phyloP scores from a whole-genome alignment of 2,888 invertebrate genomes.

The Caenorhabditis sp. region DNA sequence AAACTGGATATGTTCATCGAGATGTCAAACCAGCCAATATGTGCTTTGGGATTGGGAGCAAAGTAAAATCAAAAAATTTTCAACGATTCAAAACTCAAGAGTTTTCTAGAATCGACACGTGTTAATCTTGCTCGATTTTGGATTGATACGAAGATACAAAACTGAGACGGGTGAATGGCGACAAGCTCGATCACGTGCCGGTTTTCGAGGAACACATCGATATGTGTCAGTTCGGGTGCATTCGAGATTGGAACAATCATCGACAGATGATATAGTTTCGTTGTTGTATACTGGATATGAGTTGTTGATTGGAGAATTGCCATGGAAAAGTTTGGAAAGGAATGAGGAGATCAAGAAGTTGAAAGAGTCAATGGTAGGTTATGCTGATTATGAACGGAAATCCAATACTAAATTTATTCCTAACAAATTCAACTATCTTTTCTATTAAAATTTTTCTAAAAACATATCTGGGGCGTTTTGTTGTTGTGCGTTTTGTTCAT shows the following conservation, averaged over 20 bases:
- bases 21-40: conserved; percentile 63
- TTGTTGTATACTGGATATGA: conserved; percentile 42
- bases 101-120: conserved; percentile 46
- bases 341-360: conserved; percentile 46
- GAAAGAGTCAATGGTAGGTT: conserved; percentile 48
- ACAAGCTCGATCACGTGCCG: conserved; percentile 37
- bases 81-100: too few species aligned
- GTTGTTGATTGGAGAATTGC: conserved; percentile 29
- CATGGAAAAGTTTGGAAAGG: conserved; percentile 38
- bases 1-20: conserved; percentile 56
- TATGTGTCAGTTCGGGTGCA: conserved; percentile 59
- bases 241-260: conserved; percentile 36
- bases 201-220: conserved; percentile 58
- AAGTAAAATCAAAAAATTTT: conserved; percentile 12
- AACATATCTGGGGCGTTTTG: too few species aligned
- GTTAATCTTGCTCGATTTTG: conserved; percentile 55
- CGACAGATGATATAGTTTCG: conserved; percentile 51
- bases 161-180: conserved; percentile 44
- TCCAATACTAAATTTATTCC: too few species aligned
- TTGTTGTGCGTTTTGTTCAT: too few species aligned
- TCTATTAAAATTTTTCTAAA: too few species aligned
- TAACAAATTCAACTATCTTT: too few species aligned
- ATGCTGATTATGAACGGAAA: too few species aligned
- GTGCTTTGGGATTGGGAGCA: conserved; percentile 55
- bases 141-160: conserved; percentile 54